Evolutionary conservation across 2,113 vertebrate genomes (phyloP), one percentile per base, ranked within the genome.

Genomic region (Acanthochromis polyacanthus): DNA sequence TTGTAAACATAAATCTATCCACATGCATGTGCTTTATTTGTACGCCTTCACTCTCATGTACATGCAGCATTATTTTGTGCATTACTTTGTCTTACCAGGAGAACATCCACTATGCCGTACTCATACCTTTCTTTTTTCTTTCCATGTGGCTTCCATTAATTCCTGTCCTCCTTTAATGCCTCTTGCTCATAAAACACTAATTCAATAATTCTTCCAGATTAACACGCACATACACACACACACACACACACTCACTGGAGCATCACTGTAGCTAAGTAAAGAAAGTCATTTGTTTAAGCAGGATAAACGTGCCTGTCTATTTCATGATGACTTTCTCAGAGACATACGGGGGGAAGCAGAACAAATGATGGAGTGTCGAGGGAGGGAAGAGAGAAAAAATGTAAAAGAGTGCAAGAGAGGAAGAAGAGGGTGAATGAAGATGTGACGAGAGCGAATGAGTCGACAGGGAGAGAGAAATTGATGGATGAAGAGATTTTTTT

Each of bases 311-410:
- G 56, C 66, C 83, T 84, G 80, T 69, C 72, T 61, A 50, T 52
- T 51, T 57, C 52, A 53, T 87, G 88, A 90, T 89, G 83, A 72
- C 85, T 94, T 92, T 92, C 83, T 89, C 89, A 89, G 88, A 83
- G 78, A 78, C 66, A 25, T 56, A 52, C 15, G 61, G 53, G 38
- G 50, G 58, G 57, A 70, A 30, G 50, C 75, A 46, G 72, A 5
- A 25, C 25, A 1, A 36, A 48, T 80, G 83, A 85, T 86, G 68
- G 57, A 71, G 63, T 68, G 69, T 43, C 4, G 32, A 25, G 69
- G 32, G 60, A 68, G 53, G 6, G 52, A 17, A 57, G 9, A 66
- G 68, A 61, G 25, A 28, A 58, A 55, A 16, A 65, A 40, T 53
- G 19, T 60, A 56, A 45, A 45, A 43, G 58, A 71, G 70, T 1